Evolutionary conservation across 2,888 invertebrate species (phyloP).

Genomic region (Oligia latruncula): DNA sequence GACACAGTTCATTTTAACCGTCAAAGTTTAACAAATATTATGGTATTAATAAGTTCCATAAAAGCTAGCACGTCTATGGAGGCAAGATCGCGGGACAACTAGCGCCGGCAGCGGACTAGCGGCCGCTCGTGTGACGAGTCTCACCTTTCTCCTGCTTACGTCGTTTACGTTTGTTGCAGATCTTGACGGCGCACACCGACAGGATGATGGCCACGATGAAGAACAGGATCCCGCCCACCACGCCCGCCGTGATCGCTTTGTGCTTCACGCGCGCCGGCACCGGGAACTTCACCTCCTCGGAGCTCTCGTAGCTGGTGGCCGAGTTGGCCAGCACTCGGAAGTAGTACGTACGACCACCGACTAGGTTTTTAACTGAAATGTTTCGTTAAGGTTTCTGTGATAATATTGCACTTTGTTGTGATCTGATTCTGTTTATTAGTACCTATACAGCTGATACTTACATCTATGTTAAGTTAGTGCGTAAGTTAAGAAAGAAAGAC

Average conservation of each 20-base stretch:
- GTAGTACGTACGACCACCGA: slow-evolving; percentile 97
- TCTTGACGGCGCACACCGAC: slow-evolving; percentile 99
- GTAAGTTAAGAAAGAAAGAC: neutral
- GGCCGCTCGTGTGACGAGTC: slow-evolving; percentile 74
- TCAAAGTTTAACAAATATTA: neutral
- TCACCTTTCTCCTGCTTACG: slow-evolving; percentile 99
- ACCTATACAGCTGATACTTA: neutral
- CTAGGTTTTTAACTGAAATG: slow-evolving; percentile 95
- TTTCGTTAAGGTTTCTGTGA: neutral
- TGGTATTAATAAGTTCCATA: slow-evolving; percentile 47
- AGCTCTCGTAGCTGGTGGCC: slow-evolving; percentile 95
- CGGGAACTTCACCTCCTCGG: slow-evolving; percentile 96
- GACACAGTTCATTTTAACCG: slow-evolving; percentile 3
- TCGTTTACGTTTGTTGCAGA: slow-evolving; percentile 98
- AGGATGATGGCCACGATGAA: slow-evolving; percentile 99
- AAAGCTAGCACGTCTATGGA: slow-evolving; percentile 47
- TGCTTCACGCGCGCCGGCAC: slow-evolving; percentile 97
- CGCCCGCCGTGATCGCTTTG: slow-evolving; percentile 98
- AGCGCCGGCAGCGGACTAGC: slow-evolving; percentile 77
- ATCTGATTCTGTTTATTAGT: slow-evolving; percentile 9
- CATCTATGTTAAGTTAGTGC: neutral
- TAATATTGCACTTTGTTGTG: neutral
- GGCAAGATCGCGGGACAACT: slow-evolving; percentile 34
- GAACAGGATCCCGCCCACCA: slow-evolving; percentile 98
- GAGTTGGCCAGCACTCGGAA: slow-evolving; percentile 97